Evolutionary conservation across 2,797 vertebrate genomes (phyloP).

Genomic region (Leucoraja ocellata): DNA sequence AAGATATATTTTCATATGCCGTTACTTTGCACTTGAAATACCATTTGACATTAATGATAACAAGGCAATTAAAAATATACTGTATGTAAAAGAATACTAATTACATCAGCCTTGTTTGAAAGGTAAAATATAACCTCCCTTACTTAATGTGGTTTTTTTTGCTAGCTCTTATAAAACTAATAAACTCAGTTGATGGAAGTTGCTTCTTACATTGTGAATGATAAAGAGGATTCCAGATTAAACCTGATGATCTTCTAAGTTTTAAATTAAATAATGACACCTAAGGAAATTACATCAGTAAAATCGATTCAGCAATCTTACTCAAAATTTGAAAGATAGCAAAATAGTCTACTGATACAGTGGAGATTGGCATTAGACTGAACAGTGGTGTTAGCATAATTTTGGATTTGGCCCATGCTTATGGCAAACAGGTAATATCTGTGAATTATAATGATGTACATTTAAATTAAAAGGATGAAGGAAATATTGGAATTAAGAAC

Average conservation of each 20-base stretch:
- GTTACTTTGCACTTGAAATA: not conserved
- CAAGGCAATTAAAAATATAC: not conserved
- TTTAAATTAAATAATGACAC: not conserved
- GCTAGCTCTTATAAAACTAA: no score
- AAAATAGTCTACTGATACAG: not conserved
- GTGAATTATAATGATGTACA: not conserved
- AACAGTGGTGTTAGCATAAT: not conserved
- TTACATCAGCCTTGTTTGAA: not conserved
- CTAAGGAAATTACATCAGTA: not conserved
- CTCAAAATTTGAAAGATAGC: not conserved
- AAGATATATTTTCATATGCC: not conserved
- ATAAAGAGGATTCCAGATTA: no score
- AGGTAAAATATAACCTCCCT: not conserved
- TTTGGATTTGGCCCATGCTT: not conserved
- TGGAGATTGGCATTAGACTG: not conserved
- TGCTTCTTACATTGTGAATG: no score
- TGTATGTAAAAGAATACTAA: not conserved
- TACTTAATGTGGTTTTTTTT: no score
- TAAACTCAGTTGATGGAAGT: no score
- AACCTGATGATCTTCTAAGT: not conserved
- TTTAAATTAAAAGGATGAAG: not conserved
- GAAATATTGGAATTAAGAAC: not conserved
- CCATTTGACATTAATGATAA: not conserved
- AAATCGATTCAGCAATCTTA: not conserved
- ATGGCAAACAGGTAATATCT: not conserved